A percentile compares a stretch with the other conserved stretches of the same genome.
Conservation (phyloP, 2,888 invertebrate genomes). For the Meiosimyza decipiens region DNA sequence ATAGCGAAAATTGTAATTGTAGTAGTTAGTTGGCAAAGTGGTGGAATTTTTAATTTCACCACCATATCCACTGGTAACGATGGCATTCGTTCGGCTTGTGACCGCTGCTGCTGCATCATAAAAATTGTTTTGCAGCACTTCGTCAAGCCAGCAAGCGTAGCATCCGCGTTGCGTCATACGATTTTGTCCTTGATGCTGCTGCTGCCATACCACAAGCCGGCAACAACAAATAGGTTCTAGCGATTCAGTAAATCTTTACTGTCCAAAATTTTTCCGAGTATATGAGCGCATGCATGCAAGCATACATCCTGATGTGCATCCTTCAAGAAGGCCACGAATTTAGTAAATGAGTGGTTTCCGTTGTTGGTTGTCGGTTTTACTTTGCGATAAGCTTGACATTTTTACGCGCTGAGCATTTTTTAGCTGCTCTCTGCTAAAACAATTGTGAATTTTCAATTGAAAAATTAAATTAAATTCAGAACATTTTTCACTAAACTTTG, state of each 20-base stretch:
- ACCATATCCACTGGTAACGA: conserved; percentile 1
- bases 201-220: background rate
- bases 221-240: background rate
- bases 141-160: background rate
- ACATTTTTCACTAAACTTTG: too few relatives aligned
- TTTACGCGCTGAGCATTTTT: too few relatives aligned
- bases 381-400: too few relatives aligned
- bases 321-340: conserved; percentile 57
- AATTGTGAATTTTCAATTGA: too few relatives aligned
- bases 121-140: conserved; percentile 27
- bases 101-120: background rate
- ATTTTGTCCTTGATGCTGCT: background rate
- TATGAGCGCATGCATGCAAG: conserved; percentile 1
- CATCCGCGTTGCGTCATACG: background rate
- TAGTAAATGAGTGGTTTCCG: conserved; percentile 62
- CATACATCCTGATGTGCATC: conserved; percentile 20
- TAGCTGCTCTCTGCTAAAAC: too few relatives aligned
- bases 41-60: conserved; percentile 23
- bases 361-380: conserved; percentile 51
- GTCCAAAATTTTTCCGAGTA: conserved; percentile 8
- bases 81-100: background rate
- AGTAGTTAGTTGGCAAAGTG: background rate
- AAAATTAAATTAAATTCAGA: too few relatives aligned
- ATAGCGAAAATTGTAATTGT: too few relatives aligned
- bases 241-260: conserved; percentile 14